Evolutionary conservation across 2,888 invertebrate genomes (phyloP), one percentile per base, ranked within the genome.

Genomic region (Habrosyne pyritoides): DNA sequence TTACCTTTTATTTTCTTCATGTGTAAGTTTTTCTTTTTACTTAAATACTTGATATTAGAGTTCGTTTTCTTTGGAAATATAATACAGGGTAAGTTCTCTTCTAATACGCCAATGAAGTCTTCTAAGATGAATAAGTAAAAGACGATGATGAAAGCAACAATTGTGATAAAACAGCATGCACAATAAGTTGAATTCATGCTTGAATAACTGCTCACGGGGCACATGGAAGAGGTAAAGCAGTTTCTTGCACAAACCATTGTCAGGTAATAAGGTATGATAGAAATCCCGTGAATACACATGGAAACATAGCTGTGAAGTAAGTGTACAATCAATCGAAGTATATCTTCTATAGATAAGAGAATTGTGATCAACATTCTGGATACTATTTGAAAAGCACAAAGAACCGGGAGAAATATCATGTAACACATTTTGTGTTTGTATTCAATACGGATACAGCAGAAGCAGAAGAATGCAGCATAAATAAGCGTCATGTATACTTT

Each of bases 321-420:
- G 18, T 42, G 6, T 8, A 42, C 42, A 8, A 42, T 18, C 18
- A 42, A 42, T 42, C 42, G 7, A 2, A 42, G 18, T 42, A 42
- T 42, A 18, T 42, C 42, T 8, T 42, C 42, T 18, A 42, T 8
- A 8, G 42, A n/a, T 42, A 42, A 42, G 1, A 30, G 24, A 33
- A 26, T 12, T n/a, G 28, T 10, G 22, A 42, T 42, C 42, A 42
- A 8, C 14, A 7, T 18, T 14, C 42, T 14, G 18, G 42, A 18
- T 18, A 18, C 6, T 8, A 18, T 42, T 18, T 42, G 42, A 18
- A 42, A 42, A 8, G 42, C 42, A 42, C 42, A 42, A 8, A 42
- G 18, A 42, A 42, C 42, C 18, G 42, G 42, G 14, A 42, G 46
- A 8, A 56, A 26, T 6, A 75, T 4, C 12, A 65, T 48, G 4